phyloP scores from a whole-genome alignment of 2,797 vertebrate species.

The Lithobates pipiens region DNA sequence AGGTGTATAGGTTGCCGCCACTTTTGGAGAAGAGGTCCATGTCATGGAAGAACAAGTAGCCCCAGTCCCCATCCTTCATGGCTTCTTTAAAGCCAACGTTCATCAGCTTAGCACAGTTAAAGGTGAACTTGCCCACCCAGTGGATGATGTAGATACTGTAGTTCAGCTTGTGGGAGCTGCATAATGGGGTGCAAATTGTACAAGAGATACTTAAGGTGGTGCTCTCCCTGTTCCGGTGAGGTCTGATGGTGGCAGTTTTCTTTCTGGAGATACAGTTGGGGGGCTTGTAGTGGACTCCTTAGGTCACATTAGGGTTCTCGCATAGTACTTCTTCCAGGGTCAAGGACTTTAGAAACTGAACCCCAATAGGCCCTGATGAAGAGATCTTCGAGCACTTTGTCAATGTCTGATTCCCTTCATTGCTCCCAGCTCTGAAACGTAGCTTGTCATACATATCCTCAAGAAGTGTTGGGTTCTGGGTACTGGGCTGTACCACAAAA shows the following conservation, averaged over 20 bases:
- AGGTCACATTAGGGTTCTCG: slow-evolving; percentile 79
- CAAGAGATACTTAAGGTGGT: slow-evolving; percentile 81
- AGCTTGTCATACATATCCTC: too few relatives aligned
- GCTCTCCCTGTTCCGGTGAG: slow-evolving; percentile 79
- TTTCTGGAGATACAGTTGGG: slow-evolving; percentile 79
- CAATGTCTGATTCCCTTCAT: background rate
- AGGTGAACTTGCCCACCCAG: slow-evolving; percentile 81
- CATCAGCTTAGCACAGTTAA: slow-evolving; percentile 85
- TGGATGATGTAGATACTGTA: slow-evolving; percentile 85
- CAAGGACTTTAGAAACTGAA: slow-evolving; percentile 77
- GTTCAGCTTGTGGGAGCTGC: slow-evolving; percentile 82
- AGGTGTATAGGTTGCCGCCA: slow-evolving; percentile 81
- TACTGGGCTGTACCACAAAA: too few relatives aligned
- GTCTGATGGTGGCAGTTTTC: slow-evolving; percentile 79
- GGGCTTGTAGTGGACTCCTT: slow-evolving; percentile 80
- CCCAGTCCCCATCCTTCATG: slow-evolving; percentile 85
- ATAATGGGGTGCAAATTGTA: slow-evolving; percentile 85
- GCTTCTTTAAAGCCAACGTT: slow-evolving; percentile 85
- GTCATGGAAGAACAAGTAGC: slow-evolving; percentile 85
- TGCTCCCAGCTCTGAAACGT: background rate
- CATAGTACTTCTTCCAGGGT: slow-evolving; percentile 73
- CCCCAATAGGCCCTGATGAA: slow-evolving; percentile 78
- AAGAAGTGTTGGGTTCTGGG: too few relatives aligned
- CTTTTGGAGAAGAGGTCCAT: slow-evolving; percentile 88
- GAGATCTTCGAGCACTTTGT: background rate